Percentiles rank a stretch among this genome's conserved stretches.
Evolutionary conservation across 2,113 vertebrate species (phyloP).

Genomic region (Paramisgurnus dabryanus): DNA sequence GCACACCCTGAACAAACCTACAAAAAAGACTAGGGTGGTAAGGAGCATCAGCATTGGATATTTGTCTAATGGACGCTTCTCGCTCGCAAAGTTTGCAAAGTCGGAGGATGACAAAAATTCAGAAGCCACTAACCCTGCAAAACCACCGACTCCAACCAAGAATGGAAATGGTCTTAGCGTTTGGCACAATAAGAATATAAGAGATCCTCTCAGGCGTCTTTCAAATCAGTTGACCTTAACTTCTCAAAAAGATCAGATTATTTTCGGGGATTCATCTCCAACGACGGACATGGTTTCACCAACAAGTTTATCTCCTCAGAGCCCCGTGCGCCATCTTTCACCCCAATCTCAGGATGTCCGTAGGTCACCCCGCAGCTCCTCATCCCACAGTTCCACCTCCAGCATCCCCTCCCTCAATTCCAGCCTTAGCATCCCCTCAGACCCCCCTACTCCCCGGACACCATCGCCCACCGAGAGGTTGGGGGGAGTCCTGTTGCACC

Average conservation of each 20-base stretch:
- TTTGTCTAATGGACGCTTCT: slow-evolving; percentile 61
- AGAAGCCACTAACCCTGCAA: slow-evolving; percentile 57
- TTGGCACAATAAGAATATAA: slow-evolving; percentile 50
- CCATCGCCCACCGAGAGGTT: slow-evolving; percentile 60
- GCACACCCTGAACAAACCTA: slow-evolving; percentile 73
- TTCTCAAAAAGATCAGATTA: slow-evolving; percentile 66
- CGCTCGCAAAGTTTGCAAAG: slow-evolving; percentile 63
- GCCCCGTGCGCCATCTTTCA: background rate
- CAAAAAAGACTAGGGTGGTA: slow-evolving; percentile 68
- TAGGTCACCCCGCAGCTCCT: slow-evolving; percentile 38
- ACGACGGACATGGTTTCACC: slow-evolving; percentile 29
- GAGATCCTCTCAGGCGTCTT: slow-evolving; percentile 49
- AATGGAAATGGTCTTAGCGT: slow-evolving; percentile 38
- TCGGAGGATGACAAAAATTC: slow-evolving; percentile 61
- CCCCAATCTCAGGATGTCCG: background rate
- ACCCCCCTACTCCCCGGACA: slow-evolving; percentile 62
- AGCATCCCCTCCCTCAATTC: slow-evolving; percentile 64
- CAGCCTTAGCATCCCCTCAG: slow-evolving; percentile 54
- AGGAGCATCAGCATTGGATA: slow-evolving; percentile 77
- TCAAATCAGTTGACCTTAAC: slow-evolving; percentile 54
- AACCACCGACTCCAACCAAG: slow-evolving; percentile 22
- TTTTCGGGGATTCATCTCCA: slow-evolving; percentile 49
- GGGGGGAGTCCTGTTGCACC: slow-evolving; percentile 21
- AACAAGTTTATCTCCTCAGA: slow-evolving; percentile 40
- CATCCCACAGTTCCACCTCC: slow-evolving; percentile 65